phyloP scores from a whole-genome alignment of 2,797 vertebrate genomes.

The Tenualosa thibaudeaui region DNA sequence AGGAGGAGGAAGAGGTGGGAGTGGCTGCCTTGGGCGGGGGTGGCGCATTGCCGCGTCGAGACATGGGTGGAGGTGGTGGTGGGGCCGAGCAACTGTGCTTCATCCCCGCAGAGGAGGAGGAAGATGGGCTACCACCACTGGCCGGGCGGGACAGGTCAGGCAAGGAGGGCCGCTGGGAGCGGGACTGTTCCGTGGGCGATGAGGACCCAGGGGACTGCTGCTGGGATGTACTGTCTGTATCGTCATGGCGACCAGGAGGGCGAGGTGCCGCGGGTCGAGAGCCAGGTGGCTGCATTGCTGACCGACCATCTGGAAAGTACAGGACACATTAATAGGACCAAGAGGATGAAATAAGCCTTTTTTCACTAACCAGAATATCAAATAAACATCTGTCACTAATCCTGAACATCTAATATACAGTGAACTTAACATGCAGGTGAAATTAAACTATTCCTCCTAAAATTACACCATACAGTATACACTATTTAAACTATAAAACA shows the following conservation, averaged over 20 bases:
- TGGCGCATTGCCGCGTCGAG: slow-evolving; percentile 78
- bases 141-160: slow-evolving; percentile 81
- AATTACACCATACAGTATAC: too few relatives aligned
- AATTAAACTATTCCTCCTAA: too few relatives aligned
- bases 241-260: slow-evolving; percentile 71
- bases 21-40: slow-evolving; percentile 62
- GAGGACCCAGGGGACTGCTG: slow-evolving; percentile 41
- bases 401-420: too few relatives aligned
- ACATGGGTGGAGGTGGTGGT: slow-evolving; percentile 62
- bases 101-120: slow-evolving; percentile 57
- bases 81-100: slow-evolving; percentile 69
- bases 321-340: background rate
- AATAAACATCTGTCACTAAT: too few relatives aligned
- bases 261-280: slow-evolving; percentile 80
- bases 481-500: too few relatives aligned
- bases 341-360: background rate
- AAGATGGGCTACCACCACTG: slow-evolving; percentile 51
- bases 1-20: slow-evolving; percentile 62
- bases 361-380: too few relatives aligned
- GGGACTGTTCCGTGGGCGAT: slow-evolving; percentile 76
- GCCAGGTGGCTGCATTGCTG: slow-evolving; percentile 71
- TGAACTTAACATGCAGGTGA: too few relatives aligned
- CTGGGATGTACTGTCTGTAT: slow-evolving; percentile 57
- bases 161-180: slow-evolving; percentile 80
- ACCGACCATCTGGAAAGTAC: slow-evolving; percentile 74